Evolutionary conservation across 2,888 invertebrate genomes (phyloP), one percentile per base, ranked within the genome.

Genomic region (Phoenoteleia sp.): DNA sequence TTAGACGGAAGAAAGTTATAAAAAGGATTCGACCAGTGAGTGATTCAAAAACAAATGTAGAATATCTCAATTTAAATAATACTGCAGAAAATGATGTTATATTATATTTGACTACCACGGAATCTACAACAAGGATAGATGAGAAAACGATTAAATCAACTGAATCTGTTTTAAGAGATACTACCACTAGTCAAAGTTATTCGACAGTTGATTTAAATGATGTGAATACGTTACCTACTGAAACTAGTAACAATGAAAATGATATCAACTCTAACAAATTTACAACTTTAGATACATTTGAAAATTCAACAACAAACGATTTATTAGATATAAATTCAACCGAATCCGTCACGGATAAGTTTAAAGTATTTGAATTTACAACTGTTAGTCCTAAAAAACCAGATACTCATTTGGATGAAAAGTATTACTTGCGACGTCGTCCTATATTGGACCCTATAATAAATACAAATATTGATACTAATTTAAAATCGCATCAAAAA

Each of bases 1-100:
- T 15, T 29, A 89, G 91, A 21, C 89, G 89, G 60, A 89, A 91
- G 19, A 93, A 92, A 85, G 81, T 93, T 27, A 80, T 92, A 17
- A 89, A 89, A 82, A 90, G 92, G 7, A 58, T 93, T 27, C 88
- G 92, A 29, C 90, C 91, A 0, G 66, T 86, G 45, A 25, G 64
- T 4, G 80, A 81, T n/a, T 47, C 49, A 13, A 42, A 42, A 52
- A 27, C 21, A n/a, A 69, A 42, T n/a, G 74, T 49, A 21, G 62
- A 74, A n/a, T 77, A 81, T 54, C 29, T 13, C 4, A 17, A 58
- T 64, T 17, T 72, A 21, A 62, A 54, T 47, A 36, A 15, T 62
- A 47, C 29, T 76, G 27, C 13, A 56, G 29, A 81, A 23, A 58
- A 77, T 75, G 67, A 72, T 64, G 27, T 49, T 29, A 7, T 13